Evolutionary conservation across 1,140 invertebrate species (phyloP).

Genomic region (Drosophila persimilis): DNA sequence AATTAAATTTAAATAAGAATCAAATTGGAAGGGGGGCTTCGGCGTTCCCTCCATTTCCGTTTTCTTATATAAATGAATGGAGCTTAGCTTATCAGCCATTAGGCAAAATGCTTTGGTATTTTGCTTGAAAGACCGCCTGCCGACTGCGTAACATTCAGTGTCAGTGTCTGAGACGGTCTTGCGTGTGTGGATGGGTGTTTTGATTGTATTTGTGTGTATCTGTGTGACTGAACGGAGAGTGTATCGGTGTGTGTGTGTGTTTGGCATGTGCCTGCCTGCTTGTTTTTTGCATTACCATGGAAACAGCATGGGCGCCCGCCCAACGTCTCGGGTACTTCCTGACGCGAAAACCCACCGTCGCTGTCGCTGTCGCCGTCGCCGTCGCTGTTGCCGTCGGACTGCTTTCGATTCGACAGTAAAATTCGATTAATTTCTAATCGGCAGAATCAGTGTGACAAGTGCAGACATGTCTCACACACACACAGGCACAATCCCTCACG

Average conservation of each 20-base stretch:
- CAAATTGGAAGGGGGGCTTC: slow-evolving; percentile 11
- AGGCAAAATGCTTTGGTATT: slow-evolving; percentile 48
- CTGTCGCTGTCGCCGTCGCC: slow-evolving; percentile 44
- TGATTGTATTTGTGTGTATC: slow-evolving; percentile 24
- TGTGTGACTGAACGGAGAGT: slow-evolving; percentile 36
- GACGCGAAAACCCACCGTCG: slow-evolving; percentile 33
- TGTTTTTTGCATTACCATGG: slow-evolving; percentile 76
- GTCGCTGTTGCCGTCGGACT: slow-evolving; percentile 27
- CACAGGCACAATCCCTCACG: neutral
- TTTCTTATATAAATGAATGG: slow-evolving; percentile 25
- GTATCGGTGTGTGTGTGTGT: slow-evolving; percentile 52
- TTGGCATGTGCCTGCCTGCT: slow-evolving; percentile 8
- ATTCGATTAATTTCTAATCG: slow-evolving; percentile 82
- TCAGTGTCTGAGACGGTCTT: slow-evolving; percentile 56
- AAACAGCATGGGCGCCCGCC: slow-evolving; percentile 31
- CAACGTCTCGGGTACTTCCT: slow-evolving; percentile 25
- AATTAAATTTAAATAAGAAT: slow-evolving; percentile 20
- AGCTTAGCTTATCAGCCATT: slow-evolving; percentile 60
- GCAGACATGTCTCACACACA: slow-evolving; percentile 43
- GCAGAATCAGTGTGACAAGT: slow-evolving; percentile 75
- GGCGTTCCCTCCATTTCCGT: neutral
- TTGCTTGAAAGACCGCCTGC: slow-evolving; percentile 52
- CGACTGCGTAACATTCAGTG: slow-evolving; percentile 77
- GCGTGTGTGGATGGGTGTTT: slow-evolving; percentile 7
- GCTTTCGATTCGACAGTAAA: slow-evolving; percentile 77